These are phyloP conservation scores for Drosophila ercepeae DNA, from an alignment of 1,140 invertebrate genomes.

Conservation along the genomic window DNA sequence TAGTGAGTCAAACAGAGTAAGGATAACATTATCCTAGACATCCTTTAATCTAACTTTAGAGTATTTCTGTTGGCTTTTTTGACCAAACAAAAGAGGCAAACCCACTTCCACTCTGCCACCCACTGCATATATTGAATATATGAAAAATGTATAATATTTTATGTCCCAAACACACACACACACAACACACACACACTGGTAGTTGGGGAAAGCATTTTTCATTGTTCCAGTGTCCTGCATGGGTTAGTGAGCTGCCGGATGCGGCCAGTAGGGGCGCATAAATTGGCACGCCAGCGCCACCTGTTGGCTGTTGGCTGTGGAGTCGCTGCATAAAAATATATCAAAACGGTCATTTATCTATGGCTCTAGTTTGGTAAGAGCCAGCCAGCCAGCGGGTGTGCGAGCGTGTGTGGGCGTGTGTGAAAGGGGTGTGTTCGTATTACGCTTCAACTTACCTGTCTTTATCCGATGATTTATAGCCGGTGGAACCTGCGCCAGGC, in stretches of 20 bases:
- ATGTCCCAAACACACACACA: slow-evolving; percentile 36
- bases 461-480: slow-evolving; percentile 84
- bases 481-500: slow-evolving; percentile 74
- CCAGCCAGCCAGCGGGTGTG: not conserved
- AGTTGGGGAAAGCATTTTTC: slow-evolving; percentile 50
- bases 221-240: slow-evolving; percentile 37
- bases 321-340: slow-evolving; percentile 65
- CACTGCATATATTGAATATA: slow-evolving; percentile 76
- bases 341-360: slow-evolving; percentile 71
- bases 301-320: slow-evolving; percentile 56
- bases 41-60: not conserved
- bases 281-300: slow-evolving; percentile 75
- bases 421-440: slow-evolving; percentile 33
- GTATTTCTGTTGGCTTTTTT: slow-evolving; percentile 10
- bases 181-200: slow-evolving; percentile 1
- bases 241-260: slow-evolving; percentile 18
- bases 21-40: not conserved
- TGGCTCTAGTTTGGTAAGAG: slow-evolving; percentile 8
- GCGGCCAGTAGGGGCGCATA: slow-evolving; percentile 66
- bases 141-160: slow-evolving; percentile 73
- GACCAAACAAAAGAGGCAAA: slow-evolving; percentile 11
- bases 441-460: slow-evolving; percentile 83
- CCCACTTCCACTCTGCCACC: not conserved
- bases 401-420: not conserved
- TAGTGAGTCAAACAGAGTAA: not conserved